Base-by-base conservation (phyloP, 2,888 invertebrate genomes). In the Oeneis ivallda region DNA sequence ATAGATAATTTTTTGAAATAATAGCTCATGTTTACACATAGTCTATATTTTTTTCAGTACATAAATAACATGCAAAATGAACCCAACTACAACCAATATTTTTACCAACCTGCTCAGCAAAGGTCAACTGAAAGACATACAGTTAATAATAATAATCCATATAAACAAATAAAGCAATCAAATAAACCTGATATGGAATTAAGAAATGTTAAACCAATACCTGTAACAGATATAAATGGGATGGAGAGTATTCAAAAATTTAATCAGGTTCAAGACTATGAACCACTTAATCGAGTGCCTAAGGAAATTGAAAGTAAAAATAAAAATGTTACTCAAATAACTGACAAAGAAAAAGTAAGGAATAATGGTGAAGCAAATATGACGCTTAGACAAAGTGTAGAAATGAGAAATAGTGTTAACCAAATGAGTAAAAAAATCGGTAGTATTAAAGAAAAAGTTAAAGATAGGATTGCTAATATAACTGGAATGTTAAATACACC, bases 11-110 rank as follows among this genome's bases (percentile, higher is more conserved):
- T n/a, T n/a, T 47, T 10, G 9, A 2, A 47, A 17, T 47, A 9
- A 9, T 17, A 9, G 9, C 13, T 47, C 13, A 17, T 19, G 2
- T 47, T 47, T 17, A 47, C 10, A 47, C 10, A 26, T 19, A 10
- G 19, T 32, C 9, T 7, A 32, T n/a, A 15, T 54, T 15, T 37
- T 39, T 56, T 56, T 41, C 56, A 56, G 56, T 11, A 56, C 17
- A 19, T 56, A 8, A 39, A 41, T 56, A 11, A 41, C 41, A 19
- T 56, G 19, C 56, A 39, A 41, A 56, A 56, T 56, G 56, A 56
- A 41, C 39, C 56, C 7, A 13, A 26, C 10, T 19, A 56, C 2
- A 56, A 56, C 56, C 19, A 39, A 13, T 19, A 19, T 41, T 1
- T 17, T 15, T 11, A 0, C 8, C 56, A 56, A 41, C 19, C 39